These are phyloP conservation scores for Epizoanthus ramosus DNA, from an alignment of 92 coral and sea anemone genomes.

Conservation along the genomic window DNA sequence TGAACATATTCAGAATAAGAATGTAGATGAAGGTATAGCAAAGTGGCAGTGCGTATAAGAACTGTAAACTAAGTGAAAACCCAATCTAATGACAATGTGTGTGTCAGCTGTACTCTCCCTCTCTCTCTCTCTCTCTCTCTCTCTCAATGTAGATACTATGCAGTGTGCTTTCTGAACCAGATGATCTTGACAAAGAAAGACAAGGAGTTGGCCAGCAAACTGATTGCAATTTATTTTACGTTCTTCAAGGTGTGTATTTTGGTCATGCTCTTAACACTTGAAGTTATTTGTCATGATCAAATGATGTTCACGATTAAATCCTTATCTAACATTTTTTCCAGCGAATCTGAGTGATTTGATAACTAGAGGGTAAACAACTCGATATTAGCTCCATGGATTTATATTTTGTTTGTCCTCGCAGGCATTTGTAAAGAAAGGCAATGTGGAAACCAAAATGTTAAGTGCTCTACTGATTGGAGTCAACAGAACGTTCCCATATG, in stretches of 20 bases:
- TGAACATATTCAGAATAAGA: no score
- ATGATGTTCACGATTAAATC: no score
- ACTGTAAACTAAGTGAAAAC: no score
- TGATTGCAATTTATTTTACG: constrained; percentile 89
- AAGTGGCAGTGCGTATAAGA: no score
- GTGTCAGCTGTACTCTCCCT: no score
- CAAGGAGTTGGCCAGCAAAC: constrained; percentile 79
- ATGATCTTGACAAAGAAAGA: constrained; percentile 80
- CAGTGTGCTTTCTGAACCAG: constrained; percentile 95
- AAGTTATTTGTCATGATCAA: no score
- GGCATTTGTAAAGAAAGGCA: constrained; percentile 90
- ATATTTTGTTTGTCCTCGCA: constrained; percentile 1
- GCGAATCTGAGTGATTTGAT: no score
- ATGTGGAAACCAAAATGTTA: constrained; percentile 90
- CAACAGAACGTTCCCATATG: constrained; percentile 94
- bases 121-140: background rate
- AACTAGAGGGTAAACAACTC: no score
- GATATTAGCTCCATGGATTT: no score
- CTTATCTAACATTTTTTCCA: no score
- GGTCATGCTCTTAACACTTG: background rate
- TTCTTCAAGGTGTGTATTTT: constrained; percentile 83
- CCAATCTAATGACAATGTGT: no score
- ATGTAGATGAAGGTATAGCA: no score
- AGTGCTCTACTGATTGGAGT: constrained; percentile 97
- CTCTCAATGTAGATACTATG: constrained; percentile 72